These are phyloP conservation scores for Drosophila sturtevanti DNA, from an alignment of 1,140 invertebrate species.

Conservation along the genomic window DNA sequence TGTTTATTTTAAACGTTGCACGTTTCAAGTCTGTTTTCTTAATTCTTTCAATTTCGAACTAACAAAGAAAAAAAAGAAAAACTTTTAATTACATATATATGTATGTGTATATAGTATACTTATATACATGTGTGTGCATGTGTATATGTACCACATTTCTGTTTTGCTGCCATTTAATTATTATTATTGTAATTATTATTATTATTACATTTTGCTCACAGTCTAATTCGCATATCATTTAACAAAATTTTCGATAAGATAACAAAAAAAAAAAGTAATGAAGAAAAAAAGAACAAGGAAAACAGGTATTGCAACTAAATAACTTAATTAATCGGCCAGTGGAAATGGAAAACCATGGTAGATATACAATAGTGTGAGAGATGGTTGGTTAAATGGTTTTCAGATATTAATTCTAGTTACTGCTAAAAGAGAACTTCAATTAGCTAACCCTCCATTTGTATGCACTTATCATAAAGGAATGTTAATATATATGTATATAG, in stretches of 20 bases:
- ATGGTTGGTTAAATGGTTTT: neutral
- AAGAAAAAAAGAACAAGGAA: neutral
- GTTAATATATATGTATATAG: constrained; percentile 2
- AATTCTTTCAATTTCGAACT: constrained; percentile 10
- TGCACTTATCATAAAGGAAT: constrained; percentile 29
- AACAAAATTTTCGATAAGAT: constrained; percentile 9
- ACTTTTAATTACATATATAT: neutral
- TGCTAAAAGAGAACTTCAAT: too few species aligned
- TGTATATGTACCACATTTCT: too few species aligned
- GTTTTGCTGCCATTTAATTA: neutral
- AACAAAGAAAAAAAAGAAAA: constrained; percentile 10
- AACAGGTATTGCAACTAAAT: constrained; percentile 31
- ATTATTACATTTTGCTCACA: constrained; percentile 3
- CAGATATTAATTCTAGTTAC: too few species aligned
- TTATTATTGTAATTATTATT: neutral
- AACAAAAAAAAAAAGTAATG: neutral
- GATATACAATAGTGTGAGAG: neutral
- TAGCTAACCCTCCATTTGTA: neutral
- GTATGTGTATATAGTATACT: neutral
- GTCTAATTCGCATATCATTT: constrained; percentile 8
- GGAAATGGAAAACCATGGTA: neutral
- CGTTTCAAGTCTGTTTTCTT: constrained; percentile 55
- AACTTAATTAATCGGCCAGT: constrained; percentile 16
- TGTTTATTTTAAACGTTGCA: constrained; percentile 49
- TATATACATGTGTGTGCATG: neutral